Evolutionary conservation across 1,140 invertebrate genomes (phyloP).

Genomic region (Bemisia tabaci): DNA sequence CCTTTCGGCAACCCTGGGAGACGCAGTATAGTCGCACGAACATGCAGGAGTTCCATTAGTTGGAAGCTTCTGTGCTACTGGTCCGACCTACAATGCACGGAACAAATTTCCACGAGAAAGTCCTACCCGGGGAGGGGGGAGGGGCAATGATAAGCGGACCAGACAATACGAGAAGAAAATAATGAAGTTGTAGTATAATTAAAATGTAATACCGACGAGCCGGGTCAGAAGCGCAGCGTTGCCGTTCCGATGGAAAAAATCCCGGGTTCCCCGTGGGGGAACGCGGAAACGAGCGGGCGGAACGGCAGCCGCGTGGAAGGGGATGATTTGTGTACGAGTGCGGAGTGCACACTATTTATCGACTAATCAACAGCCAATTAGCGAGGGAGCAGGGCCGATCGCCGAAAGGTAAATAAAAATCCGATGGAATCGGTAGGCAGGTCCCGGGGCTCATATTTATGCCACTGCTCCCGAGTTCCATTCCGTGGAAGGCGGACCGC

Average conservation of each 20-base stretch:
- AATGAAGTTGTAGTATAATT: neutral
- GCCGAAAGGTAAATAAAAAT: neutral
- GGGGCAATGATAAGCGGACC: neutral
- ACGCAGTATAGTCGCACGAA: too few relatives aligned
- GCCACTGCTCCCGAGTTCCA: neutral
- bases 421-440: neutral
- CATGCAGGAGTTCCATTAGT: too few relatives aligned
- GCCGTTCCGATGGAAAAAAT: too few relatives aligned
- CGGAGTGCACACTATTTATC: neutral
- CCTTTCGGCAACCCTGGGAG: too few relatives aligned
- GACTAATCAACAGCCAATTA: neutral
- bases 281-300: neutral
- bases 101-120: too few relatives aligned
- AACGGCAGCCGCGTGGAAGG: too few relatives aligned
- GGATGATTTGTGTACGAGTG: neutral
- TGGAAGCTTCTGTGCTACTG: too few relatives aligned
- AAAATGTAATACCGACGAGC: neutral
- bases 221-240: neutral
- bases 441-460: neutral
- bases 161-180: neutral
- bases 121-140: neutral
- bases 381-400: neutral
- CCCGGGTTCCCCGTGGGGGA: too few relatives aligned
- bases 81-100: too few relatives aligned
- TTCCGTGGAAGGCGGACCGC: neutral